A percentile compares a stretch with the other conserved stretches of the same genome.
Conservation (phyloP, 2,113 vertebrate species). For the Trinectes maculatus region DNA sequence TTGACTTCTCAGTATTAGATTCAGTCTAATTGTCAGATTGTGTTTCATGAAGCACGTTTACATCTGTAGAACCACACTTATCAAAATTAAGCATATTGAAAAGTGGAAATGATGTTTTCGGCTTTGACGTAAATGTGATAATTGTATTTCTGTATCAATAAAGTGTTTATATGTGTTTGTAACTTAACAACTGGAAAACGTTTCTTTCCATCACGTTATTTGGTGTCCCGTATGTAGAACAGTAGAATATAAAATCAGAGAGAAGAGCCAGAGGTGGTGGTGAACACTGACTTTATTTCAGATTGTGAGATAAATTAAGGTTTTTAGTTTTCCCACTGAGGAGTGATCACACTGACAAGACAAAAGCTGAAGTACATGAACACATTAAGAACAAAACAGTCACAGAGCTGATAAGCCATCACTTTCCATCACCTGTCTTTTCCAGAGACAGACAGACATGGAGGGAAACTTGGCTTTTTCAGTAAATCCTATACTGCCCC, state of each 20-base stretch:
- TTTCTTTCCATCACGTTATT: no score
- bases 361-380: constrained; percentile 50
- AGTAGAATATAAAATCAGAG: neutral
- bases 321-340: constrained; percentile 28
- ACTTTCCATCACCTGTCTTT: no score
- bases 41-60: no score
- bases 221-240: no score
- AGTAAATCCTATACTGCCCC: no score
- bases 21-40: no score
- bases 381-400: constrained; percentile 37
- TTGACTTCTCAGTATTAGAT: no score
- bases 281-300: constrained; percentile 59
- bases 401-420: constrained; percentile 36
- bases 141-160: neutral
- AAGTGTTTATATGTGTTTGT: no score
- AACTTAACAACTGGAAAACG: neutral
- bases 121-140: neutral
- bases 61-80: no score
- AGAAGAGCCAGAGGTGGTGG: neutral
- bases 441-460: neutral
- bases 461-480: constrained; percentile 6
- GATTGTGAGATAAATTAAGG: constrained; percentile 18
- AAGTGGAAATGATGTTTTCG: no score
- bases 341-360: constrained; percentile 26
- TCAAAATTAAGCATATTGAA: no score